phyloP scores from a whole-genome alignment of 2,888 invertebrate species.

The Aspidiotus destructor region DNA sequence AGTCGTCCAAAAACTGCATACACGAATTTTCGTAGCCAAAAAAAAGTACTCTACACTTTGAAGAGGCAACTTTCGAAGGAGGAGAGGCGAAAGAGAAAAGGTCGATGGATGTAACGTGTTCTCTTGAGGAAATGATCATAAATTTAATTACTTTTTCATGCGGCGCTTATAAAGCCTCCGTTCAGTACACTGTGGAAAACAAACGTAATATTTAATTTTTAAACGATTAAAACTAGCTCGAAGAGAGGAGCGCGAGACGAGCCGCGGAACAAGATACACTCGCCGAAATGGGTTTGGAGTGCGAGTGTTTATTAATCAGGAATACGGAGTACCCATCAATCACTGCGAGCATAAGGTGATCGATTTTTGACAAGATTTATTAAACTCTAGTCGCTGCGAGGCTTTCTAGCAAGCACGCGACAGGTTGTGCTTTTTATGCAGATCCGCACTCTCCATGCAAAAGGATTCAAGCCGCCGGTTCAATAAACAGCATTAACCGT shows the following conservation, averaged over 20 bases:
- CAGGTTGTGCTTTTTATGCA: constrained; percentile 16
- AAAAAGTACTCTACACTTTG: too few relatives aligned
- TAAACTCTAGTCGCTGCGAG: constrained; percentile 16
- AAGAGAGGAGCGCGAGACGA: not conserved
- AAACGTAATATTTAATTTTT: not conserved
- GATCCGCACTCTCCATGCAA: not conserved
- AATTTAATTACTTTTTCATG: constrained; percentile 1
- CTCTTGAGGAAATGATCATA: not conserved
- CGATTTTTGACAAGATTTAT: constrained; percentile 30
- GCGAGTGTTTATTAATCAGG: constrained; percentile 16
- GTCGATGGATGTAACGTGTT: too few relatives aligned
- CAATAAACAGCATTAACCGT: constrained; percentile 10
- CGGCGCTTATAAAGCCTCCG: not conserved
- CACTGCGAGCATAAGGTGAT: constrained; percentile 13
- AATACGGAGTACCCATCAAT: constrained; percentile 18
- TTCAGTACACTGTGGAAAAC: not conserved
- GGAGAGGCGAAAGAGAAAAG: too few relatives aligned
- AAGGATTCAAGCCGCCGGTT: constrained; percentile 14
- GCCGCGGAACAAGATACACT: too few relatives aligned
- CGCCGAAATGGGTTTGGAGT: too few relatives aligned
- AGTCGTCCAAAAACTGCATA: too few relatives aligned
- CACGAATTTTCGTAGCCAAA: too few relatives aligned
- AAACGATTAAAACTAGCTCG: constrained; percentile 3
- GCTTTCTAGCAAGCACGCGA: constrained; percentile 26
- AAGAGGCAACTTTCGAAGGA: too few relatives aligned